Percentiles rank a stretch among this genome's conserved stretches.
Evolutionary conservation across 2,888 invertebrate species (phyloP).

Genomic region (Chydorus sphaericus): DNA sequence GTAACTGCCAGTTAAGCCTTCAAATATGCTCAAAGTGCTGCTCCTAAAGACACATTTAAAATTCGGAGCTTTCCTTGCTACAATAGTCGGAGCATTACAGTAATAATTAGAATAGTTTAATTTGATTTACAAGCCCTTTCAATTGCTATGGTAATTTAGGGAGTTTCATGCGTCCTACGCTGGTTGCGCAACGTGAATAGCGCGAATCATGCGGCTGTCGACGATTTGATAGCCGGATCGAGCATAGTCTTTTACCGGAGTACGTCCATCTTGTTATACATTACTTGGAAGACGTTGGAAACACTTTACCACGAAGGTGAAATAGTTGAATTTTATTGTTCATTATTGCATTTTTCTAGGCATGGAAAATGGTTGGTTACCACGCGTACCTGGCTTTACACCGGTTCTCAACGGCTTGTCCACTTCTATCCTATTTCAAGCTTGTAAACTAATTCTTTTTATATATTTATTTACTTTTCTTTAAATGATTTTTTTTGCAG

Average conservation of each 20-base stretch:
- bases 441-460: slow-evolving; percentile 24
- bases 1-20: not conserved
- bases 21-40: not conserved
- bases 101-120: slow-evolving; percentile 29
- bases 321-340: slow-evolving; percentile 28
- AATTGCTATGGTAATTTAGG: slow-evolving; percentile 29
- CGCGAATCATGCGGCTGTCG: slow-evolving; percentile 46
- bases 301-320: slow-evolving; percentile 2
- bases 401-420: slow-evolving; percentile 58
- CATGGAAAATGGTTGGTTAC: slow-evolving; percentile 45
- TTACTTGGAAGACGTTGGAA: slow-evolving; percentile 67
- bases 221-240: slow-evolving; percentile 52
- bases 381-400: slow-evolving; percentile 51
- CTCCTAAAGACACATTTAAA: slow-evolving; percentile 27
- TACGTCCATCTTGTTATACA: slow-evolving; percentile 61
- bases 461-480: too few relatives aligned
- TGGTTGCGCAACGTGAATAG: slow-evolving; percentile 44
- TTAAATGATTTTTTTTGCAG: slow-evolving; percentile 27
- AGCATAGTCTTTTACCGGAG: slow-evolving; percentile 59
- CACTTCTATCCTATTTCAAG: slow-evolving; percentile 61
- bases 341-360: slow-evolving; percentile 56
- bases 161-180: slow-evolving; percentile 48
- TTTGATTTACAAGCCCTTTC: not conserved
- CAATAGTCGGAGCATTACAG: slow-evolving; percentile 53
- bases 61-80: slow-evolving; percentile 50